These are phyloP conservation scores for Drosophila acutilabella DNA, from an alignment of 2,888 invertebrate genomes.

Conservation along the genomic window DNA sequence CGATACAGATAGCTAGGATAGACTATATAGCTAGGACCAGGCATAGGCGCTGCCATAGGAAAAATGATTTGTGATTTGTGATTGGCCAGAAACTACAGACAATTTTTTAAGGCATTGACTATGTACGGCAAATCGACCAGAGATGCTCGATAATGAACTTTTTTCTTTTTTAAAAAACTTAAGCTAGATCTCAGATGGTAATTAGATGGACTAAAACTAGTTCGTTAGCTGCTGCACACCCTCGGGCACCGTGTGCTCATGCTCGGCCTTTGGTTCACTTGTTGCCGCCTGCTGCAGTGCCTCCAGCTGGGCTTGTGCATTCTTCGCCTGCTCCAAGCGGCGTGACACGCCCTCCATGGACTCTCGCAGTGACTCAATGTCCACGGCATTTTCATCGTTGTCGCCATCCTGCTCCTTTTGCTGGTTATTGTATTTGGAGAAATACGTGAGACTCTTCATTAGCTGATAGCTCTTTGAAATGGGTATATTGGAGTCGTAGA, in stretches of 20 bases:
- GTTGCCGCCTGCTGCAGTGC: slow-evolving; percentile 11
- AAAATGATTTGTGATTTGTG: slow-evolving; percentile 25
- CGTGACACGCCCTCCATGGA: slow-evolving; percentile 76
- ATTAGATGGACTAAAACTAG: slow-evolving; percentile 52
- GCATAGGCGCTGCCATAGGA: slow-evolving; percentile 50
- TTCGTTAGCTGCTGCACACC: slow-evolving; percentile 66
- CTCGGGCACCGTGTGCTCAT: slow-evolving; percentile 66
- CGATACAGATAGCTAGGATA: slow-evolving; percentile 19
- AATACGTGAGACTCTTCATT: slow-evolving; percentile 95
- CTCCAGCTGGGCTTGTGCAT: slow-evolving; percentile 36
- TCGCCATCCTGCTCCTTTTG: slow-evolving; percentile 65
- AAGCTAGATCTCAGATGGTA: slow-evolving; percentile 76
- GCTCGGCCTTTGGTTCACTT: slow-evolving; percentile 55
- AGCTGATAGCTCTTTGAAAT: slow-evolving; percentile 96
- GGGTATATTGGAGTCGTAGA: slow-evolving; percentile 95
- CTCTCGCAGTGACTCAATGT: slow-evolving; percentile 76
- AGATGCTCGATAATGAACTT: slow-evolving; percentile 73
- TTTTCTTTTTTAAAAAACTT: slow-evolving; percentile 50
- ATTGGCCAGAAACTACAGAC: slow-evolving; percentile 64
- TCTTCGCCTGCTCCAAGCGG: slow-evolving; percentile 61
- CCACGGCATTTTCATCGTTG: slow-evolving; percentile 72
- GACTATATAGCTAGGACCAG: slow-evolving; percentile 60
- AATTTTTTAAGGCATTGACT: slow-evolving; percentile 72
- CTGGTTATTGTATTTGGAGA: slow-evolving; percentile 91
- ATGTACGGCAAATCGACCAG: slow-evolving; percentile 74